phyloP scores from a whole-genome alignment of 2,888 invertebrate species.

The Erannis defoliaria region DNA sequence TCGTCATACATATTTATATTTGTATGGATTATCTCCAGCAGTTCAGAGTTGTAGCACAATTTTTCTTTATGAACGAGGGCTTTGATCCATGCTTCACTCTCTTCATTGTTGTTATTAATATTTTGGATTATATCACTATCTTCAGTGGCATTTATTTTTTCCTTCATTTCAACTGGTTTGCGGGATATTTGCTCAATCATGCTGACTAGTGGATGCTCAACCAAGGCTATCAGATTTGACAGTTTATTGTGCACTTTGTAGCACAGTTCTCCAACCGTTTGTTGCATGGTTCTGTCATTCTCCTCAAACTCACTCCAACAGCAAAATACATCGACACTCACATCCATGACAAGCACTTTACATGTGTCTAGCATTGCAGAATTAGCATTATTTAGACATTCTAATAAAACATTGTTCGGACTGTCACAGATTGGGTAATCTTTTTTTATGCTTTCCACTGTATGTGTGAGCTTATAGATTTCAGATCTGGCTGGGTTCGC shows the following conservation, averaged over 20 bases:
- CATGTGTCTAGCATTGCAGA: conserved; percentile 64
- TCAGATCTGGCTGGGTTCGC: conserved; percentile 51
- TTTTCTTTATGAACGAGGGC: conserved; percentile 67
- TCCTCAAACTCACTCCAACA: conserved; percentile 79
- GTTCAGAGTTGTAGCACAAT: conserved; percentile 57
- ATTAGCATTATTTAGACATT: conserved; percentile 65
- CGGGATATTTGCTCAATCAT: conserved; percentile 73
- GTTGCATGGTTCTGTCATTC: conserved; percentile 70
- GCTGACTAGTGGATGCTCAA: conserved; percentile 66
- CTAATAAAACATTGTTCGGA: conserved; percentile 55
- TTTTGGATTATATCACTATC: conserved; percentile 61
- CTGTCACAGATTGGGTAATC: conserved; percentile 55
- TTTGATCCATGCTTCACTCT: conserved; percentile 65
- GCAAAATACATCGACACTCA: conserved; percentile 78
- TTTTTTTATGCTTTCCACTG: conserved; percentile 51
- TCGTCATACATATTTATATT: conserved; percentile 60
- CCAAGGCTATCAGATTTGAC: conserved; percentile 48
- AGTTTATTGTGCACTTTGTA: conserved; percentile 63
- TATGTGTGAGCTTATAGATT: conserved; percentile 66
- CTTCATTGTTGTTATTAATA: conserved; percentile 56
- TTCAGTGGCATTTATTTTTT: conserved; percentile 65
- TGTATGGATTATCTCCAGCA: conserved; percentile 56
- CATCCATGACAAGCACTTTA: conserved; percentile 70
- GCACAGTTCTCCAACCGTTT: conserved; percentile 71
- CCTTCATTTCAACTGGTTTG: conserved; percentile 67